phyloP scores from a whole-genome alignment of 1,140 invertebrate species.

The Macrosteles quadrilineatus region DNA sequence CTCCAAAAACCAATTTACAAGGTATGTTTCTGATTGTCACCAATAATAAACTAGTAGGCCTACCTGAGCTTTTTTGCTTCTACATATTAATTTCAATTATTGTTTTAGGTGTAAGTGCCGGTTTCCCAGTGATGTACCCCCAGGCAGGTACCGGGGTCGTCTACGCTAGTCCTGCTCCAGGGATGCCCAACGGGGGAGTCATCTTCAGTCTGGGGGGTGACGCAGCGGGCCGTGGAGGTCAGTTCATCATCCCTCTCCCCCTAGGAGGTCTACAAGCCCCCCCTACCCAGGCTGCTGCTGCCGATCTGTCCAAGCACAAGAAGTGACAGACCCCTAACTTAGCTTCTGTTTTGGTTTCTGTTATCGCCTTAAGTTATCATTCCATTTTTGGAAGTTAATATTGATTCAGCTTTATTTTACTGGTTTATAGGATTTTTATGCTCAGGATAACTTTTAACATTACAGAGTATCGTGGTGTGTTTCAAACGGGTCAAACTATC shows the following conservation, averaged over 20 bases:
- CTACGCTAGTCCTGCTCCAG: conserved; percentile 47
- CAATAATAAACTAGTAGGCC: too few species aligned
- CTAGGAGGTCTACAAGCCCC: conserved; percentile 55
- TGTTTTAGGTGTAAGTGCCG: too few species aligned
- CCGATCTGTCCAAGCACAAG: conserved; percentile 30
- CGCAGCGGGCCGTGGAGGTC: conserved; percentile 37
- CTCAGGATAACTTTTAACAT: too few species aligned
- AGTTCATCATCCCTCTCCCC: conserved; percentile 62
- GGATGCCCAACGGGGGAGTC: conserved; percentile 44
- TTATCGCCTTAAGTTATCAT: conserved; percentile 1
- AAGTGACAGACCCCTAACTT: conserved; percentile 22
- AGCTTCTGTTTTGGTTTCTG: background rate
- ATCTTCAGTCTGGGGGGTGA: conserved; percentile 46
- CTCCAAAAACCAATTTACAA: too few species aligned
- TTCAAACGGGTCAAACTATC: too few species aligned
- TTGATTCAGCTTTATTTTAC: too few species aligned
- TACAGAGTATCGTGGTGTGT: too few species aligned
- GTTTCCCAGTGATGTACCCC: conserved; percentile 43
- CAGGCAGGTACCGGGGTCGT: conserved; percentile 50
- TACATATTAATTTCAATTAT: too few species aligned
- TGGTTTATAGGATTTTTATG: too few species aligned
- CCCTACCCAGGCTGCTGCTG: conserved; percentile 25
- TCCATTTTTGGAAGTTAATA: background rate
- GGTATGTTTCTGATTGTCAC: too few species aligned
- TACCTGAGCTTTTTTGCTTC: too few species aligned